Evolutionary conservation across 2,888 invertebrate species (phyloP), one percentile per base, ranked within the genome.

Genomic region (Patella depressa): DNA sequence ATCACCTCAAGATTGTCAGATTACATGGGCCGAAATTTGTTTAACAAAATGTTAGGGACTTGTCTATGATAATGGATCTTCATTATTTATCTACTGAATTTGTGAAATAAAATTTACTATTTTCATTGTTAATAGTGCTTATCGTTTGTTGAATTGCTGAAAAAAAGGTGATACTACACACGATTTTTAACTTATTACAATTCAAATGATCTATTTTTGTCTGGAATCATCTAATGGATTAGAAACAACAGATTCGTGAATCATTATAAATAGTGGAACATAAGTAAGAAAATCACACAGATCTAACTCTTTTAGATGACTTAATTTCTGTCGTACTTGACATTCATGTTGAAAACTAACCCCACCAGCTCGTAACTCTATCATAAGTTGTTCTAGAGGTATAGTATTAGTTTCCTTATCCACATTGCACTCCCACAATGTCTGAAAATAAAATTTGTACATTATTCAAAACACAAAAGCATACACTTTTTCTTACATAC

Each of bases 251-350:
- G 89, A 86, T 76, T 88, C 83, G 76, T 91, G 91, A 55, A 91
- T 89, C 88, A 89, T 87, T 55, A 91, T 88, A 81, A 91, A 91
- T 29, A 91, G 81, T 1, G 91, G 91, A 53, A 90, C 85, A 82
- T 91, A 91, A 53, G 89, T 88, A 71, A 91, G 85, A 82, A 91
- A 91, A 82, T 91, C 91, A 24, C 91, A 82, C 53, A 91, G 82
- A 81, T 91, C 89, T 9, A 91, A 80, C 1, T 87, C 80, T 19
- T 80, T 72, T 71, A 89, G 77, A 79, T 88, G 88, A 29, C 84
- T 80, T 7, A 91, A 85, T 82, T 86, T 88, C n/a, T 87, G 80
- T 1, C 87, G 80, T 3, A 90, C 90, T 78, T 90, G 88, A 24
- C 79, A 53, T 79, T 89, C 88, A 78, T 90, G 90, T 71, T 85